Base-by-base conservation (phyloP, 37 sponge, comb jelly and placozoan species). In the Spongia lamella region DNA sequence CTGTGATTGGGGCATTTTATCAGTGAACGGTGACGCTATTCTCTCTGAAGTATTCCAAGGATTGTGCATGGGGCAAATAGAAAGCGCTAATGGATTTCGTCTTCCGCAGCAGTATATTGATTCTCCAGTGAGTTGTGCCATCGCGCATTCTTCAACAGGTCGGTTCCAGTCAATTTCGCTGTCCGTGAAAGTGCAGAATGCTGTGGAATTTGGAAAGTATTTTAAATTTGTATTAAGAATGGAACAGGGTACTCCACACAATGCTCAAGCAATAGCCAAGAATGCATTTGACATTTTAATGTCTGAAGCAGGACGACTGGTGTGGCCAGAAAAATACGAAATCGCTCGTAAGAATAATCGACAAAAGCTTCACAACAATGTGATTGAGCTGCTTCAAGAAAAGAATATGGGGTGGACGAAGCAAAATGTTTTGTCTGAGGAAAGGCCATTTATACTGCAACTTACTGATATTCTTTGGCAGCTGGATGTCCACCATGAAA, bases 131-230 rank as follows among this genome's bases (percentile, higher is more conserved):
- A 39, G 47, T 26, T 68, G 70, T 47, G 5, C 49, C 30, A 38
- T 68, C 5, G 50, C 70, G 22, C 50, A n/a, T n/a, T 29, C 52
- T 20, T 20, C 6, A 47, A 39, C 9, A 6, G 70, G 70, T 21
- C 36, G 40, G 22, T 68, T 68, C 30, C 52, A 68, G 19, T 68
- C 70, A 4, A 21, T 68, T 4, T 49, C 70, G 4, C 25, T 49
- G 30, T 29, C 22, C 13, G 21, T 68, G 6, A 68, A 68, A 29
- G 53, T 68, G 5, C 70, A 39, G 13, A 52, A 68, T 43, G 70
- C 70, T 27, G 30, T 68, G 4, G 70, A 68, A 16, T 68, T 68
- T 38, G 70, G 70, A 47, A 43, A 68, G 70, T 64, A n/a, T 25
- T 58, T 58, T 15, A 58, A 58, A 15, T 58, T 58, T 26, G 11